Evolutionary conservation across 2,888 invertebrate species (phyloP).

Genomic region (Mesoligia furuncula): DNA sequence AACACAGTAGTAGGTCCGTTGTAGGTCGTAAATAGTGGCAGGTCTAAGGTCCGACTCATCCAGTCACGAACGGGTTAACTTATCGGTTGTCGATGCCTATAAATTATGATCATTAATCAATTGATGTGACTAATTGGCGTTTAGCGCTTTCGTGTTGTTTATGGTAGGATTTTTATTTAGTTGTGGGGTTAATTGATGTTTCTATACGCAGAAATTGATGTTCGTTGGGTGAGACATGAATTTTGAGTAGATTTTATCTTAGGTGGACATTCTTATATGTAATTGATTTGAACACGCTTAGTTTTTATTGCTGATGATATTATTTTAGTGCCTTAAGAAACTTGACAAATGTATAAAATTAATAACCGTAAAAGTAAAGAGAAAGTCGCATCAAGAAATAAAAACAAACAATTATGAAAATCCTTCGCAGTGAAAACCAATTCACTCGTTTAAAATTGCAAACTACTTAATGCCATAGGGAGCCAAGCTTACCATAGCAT

Average conservation of each 20-base stretch:
- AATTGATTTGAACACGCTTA: not conserved
- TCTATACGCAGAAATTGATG: slow-evolving; percentile 34
- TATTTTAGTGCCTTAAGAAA: not conserved
- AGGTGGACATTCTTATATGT: slow-evolving; percentile 6
- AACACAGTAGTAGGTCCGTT: slow-evolving; percentile 74
- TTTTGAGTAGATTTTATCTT: slow-evolving; percentile 35
- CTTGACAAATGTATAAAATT: not conserved
- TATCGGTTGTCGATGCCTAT: slow-evolving; percentile 50
- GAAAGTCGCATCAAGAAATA: not conserved
- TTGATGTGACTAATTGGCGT: slow-evolving; percentile 61
- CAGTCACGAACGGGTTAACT: slow-evolving; percentile 63
- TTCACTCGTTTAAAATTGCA: slow-evolving; percentile 48
- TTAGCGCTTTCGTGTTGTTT: slow-evolving; percentile 45
- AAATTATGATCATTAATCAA: slow-evolving; percentile 65
- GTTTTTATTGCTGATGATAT: not conserved
- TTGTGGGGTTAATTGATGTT: slow-evolving; percentile 29
- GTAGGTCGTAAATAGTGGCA: slow-evolving; percentile 68
- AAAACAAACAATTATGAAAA: slow-evolving; percentile 7
- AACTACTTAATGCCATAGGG: slow-evolving; percentile 38
- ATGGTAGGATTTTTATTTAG: slow-evolving; percentile 31
- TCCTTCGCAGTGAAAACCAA: slow-evolving; percentile 2
- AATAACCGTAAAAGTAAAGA: not conserved
- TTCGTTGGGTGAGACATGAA: slow-evolving; percentile 9
- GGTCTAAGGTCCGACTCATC: slow-evolving; percentile 66
- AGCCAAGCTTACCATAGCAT: slow-evolving; percentile 44